Base-by-base conservation (phyloP, 2,888 invertebrate genomes). In the Rugalucina vietnamica region DNA sequence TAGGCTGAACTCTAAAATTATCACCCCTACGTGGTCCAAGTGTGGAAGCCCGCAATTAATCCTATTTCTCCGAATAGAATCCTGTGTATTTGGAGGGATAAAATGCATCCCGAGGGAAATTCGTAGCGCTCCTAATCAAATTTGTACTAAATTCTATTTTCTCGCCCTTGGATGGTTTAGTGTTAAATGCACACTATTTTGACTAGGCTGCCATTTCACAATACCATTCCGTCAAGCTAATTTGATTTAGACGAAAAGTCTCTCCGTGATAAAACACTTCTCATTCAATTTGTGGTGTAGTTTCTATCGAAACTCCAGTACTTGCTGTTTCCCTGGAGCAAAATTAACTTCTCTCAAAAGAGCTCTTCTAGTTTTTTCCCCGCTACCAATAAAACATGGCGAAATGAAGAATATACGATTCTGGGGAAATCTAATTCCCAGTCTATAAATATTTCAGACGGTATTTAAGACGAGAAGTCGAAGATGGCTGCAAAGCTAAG, bases 61-160 rank as follows among this genome's bases (percentile, higher is more conserved):
- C 60, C 60, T 60, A 10, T 29, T 60, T n/a, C 60, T 60, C 60
- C 18, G 18, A 60, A 24, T 14, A 60, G 60, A 60, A 60, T 29
- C 60, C 29, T 60, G 60, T 60, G 60, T 60, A 60, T 60, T 60
- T 24, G 27, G 27, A 5, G 29, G n/a, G 10, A 60, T 8, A 60
- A 60, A 27, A 12, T 60, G 60, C 29, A 27, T 60, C 90, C 81
- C 84, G 70, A 76, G 90, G 90, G 89, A 91, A 90, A 88, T 91
- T 86, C 81, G 73, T 79, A n/a, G 70, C 60, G 75, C 82, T 84
- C 82, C 82, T 89, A 90, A 90, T 91, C 87, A 88, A 90, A 91
- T 91, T 91, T 89, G 85, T 80, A 81, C 83, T 79, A 85, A 87
- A 87, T 89, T 84, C 87, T 88, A 88, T 88, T 89, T 83, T 60